Conservation (phyloP, 2,888 invertebrate species). For the Atherix ibis region DNA sequence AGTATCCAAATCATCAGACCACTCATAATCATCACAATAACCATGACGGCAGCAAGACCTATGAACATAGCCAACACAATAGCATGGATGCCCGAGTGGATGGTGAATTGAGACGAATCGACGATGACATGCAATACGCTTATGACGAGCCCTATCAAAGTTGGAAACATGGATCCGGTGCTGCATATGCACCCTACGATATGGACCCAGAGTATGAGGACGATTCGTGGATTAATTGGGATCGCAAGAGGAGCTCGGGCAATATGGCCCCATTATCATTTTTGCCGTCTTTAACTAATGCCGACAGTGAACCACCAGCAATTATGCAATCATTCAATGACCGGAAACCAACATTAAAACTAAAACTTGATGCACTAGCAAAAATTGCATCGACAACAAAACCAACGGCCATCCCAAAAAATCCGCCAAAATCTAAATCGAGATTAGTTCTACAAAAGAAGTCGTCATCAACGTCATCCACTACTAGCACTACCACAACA, state of each 20-base stretch:
- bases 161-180: not conserved
- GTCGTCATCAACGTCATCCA: conserved; percentile 4
- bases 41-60: conserved; percentile 4
- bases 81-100: no score
- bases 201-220: conserved; percentile 23
- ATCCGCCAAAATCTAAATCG: no score
- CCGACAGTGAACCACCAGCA: conserved; percentile 3
- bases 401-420: conserved; percentile 5
- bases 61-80: conserved; percentile 2
- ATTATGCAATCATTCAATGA: conserved; percentile 10
- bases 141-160: not conserved
- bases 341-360: conserved; percentile 11
- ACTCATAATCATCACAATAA: conserved; percentile 1
- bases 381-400: conserved; percentile 3
- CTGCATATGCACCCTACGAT: conserved; percentile 13
- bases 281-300: not conserved
- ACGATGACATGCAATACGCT: not conserved
- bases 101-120: no score
- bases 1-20: no score
- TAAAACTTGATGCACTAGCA: no score
- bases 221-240: conserved; percentile 31
- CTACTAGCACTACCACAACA: conserved; percentile 29
- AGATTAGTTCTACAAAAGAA: no score
- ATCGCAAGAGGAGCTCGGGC: conserved; percentile 32
- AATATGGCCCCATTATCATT: no score